phyloP scores from a whole-genome alignment of 2,888 invertebrate genomes.

The Gerris lacustris region DNA sequence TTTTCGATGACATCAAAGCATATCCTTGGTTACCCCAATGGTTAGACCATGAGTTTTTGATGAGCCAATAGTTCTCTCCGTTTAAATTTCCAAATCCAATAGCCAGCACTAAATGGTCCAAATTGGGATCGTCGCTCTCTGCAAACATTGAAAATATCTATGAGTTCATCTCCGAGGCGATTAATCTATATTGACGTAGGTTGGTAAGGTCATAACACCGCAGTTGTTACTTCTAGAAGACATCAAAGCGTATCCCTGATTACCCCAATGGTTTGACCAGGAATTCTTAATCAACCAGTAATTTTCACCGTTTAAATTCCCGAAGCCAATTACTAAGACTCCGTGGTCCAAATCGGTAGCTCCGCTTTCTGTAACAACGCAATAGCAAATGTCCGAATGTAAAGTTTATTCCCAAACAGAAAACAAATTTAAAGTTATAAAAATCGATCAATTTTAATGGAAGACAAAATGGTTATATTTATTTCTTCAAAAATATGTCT shows the following conservation, averaged over 20 bases:
- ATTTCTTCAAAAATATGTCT: no score
- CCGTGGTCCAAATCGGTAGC: conserved; percentile 78
- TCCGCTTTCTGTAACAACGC: conserved; percentile 43
- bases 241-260: conserved; percentile 58
- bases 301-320: conserved; percentile 42
- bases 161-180: no score
- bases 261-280: no score
- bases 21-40: conserved; percentile 97
- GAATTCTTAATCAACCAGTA: no score
- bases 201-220: conserved; percentile 76
- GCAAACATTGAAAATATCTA: neutral
- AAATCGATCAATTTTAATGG: no score
- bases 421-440: no score
- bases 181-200: conserved; percentile 54
- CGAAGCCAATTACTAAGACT: conserved; percentile 86
- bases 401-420: no score
- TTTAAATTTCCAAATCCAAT: conserved; percentile 80
- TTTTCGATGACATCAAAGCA: conserved; percentile 72
- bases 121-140: conserved; percentile 55
- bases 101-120: conserved; percentile 88
- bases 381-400: no score
- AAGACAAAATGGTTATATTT: no score
- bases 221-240: conserved; percentile 82
- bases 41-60: conserved; percentile 95
- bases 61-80: conserved; percentile 78